Base-by-base conservation (phyloP, 2,888 invertebrate genomes). In the Didymodactylos carnosus region DNA sequence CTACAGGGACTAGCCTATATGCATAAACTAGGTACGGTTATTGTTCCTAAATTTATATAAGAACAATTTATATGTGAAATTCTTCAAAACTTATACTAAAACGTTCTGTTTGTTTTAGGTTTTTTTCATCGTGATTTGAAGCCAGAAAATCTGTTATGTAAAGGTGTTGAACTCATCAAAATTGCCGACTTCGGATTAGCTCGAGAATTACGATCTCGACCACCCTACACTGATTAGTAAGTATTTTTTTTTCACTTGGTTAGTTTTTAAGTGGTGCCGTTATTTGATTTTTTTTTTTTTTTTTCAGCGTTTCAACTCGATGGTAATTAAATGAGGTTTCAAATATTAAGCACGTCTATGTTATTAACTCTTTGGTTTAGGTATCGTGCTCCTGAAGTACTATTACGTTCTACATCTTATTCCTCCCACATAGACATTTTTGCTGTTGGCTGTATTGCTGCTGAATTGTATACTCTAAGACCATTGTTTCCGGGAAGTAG, bases 51-150 rank as follows among this genome's bases (percentile, higher is more conserved):
- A 19, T 29, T 14, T 41, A 11, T 2, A 35, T 19, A 23, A 41
- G 69, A 53, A 73, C n/a, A n/a, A n/a, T n/a, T n/a, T n/a, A n/a
- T n/a, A n/a, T n/a, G 5, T 6, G 2, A 23, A 25, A 4, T 16
- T 29, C 3, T 13, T 51, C 3, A 29, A 0, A 29, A 35, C 29
- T 62, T 43, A 10, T 43, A n/a, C n/a, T n/a, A n/a, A n/a, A n/a
- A n/a, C n/a, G n/a, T n/a, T 4, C 1, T 29, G 6, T 29, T 14
- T 53, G 3, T 16, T 29, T 8, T 6, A 85, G 85, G 86, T 1
- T 98, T 95, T 85, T 99, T 98, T 84, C 98, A 99, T 84, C 88
- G 98, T 72, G 98, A 99, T 82, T 88, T 98, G 82, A 98, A 98
- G 84, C 98, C 98, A 0, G 98, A 98, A 85, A 97, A 99, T 85